A percentile compares a stretch with the other conserved stretches of the same genome.
phyloP scores from a whole-genome alignment of 2,113 vertebrate genomes.

The Zosterops borbonicus region DNA sequence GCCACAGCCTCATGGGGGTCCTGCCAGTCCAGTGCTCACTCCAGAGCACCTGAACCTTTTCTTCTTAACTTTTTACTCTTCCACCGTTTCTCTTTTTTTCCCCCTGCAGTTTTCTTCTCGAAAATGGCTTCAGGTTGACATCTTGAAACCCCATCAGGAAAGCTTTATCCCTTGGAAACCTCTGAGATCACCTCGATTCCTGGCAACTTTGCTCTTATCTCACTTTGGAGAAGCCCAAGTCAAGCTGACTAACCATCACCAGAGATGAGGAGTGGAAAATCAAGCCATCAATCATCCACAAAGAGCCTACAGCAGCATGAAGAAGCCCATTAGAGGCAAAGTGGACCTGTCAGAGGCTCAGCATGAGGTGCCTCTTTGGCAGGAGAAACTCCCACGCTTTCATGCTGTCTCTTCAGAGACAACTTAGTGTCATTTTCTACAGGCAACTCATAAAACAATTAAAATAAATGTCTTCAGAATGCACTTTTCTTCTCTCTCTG shows the following conservation, averaged over 20 bases:
- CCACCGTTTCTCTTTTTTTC: neutral
- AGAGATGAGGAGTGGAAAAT: neutral
- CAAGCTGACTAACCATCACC: neutral
- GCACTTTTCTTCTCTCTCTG: neutral
- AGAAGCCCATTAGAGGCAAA: neutral
- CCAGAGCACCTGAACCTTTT: neutral
- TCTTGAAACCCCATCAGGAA: neutral
- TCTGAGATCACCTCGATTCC: neutral
- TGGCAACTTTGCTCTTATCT: slow-evolving; percentile 4
- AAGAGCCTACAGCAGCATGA: neutral
- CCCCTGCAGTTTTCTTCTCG: neutral
- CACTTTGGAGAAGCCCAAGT: neutral
- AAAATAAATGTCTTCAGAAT: neutral
- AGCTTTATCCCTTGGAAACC: neutral
- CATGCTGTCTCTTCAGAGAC: neutral
- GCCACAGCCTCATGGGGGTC: neutral
- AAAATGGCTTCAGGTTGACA: neutral
- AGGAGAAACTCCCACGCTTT: neutral
- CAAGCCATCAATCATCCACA: neutral
- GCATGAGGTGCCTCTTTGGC: neutral
- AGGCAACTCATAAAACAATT: neutral
- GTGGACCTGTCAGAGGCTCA: neutral
- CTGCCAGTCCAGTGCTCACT: neutral
- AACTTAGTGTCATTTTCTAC: neutral
- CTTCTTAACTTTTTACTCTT: neutral